These are phyloP conservation scores for Pollenia amentaria DNA, from an alignment of 2,888 invertebrate species.

Conservation along the genomic window DNA sequence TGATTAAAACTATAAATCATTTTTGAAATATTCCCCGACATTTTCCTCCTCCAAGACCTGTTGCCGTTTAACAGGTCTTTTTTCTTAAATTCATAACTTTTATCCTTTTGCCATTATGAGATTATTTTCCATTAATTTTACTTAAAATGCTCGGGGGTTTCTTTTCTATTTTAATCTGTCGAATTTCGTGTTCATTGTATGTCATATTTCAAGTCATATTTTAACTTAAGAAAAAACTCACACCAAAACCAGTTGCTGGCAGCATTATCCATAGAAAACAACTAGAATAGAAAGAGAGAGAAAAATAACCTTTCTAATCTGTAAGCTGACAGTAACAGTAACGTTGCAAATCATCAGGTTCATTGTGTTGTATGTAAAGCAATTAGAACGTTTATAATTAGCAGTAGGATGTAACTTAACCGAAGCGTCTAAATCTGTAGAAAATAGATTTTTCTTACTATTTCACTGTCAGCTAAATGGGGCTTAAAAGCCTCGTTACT, in stretches of 20 bases:
- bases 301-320: too few species aligned
- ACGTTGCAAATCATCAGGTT: too few species aligned
- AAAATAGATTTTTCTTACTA: too few species aligned
- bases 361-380: too few species aligned
- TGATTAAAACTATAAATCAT: background rate
- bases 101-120: background rate
- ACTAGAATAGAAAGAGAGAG: too few species aligned
- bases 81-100: background rate
- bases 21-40: background rate
- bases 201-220: slow-evolving; percentile 3
- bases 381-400: too few species aligned
- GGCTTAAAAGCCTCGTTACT: too few species aligned
- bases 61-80: background rate
- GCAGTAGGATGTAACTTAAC: too few species aligned
- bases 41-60: background rate
- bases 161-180: slow-evolving; percentile 2
- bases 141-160: background rate
- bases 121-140: slow-evolving; percentile 1
- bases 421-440: too few species aligned
- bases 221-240: background rate
- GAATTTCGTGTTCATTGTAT: slow-evolving; percentile 13
- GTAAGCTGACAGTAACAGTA: too few species aligned
- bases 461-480: too few species aligned
- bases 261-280: background rate
- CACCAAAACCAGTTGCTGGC: background rate